phyloP scores from a whole-genome alignment of 1,140 invertebrate species.

The Drosophila setifemur region DNA sequence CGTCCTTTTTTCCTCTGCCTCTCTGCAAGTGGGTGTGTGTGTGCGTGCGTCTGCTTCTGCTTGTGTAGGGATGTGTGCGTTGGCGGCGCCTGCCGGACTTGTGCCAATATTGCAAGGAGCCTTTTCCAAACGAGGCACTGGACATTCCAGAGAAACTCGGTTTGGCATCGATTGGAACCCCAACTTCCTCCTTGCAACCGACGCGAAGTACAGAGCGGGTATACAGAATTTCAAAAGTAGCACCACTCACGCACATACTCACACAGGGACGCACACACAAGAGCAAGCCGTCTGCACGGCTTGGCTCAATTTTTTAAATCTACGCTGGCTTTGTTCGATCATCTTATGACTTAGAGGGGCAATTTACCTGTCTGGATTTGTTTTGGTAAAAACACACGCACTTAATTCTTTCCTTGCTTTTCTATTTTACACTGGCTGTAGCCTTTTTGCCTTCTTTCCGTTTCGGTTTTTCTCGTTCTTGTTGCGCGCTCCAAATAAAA shows the following conservation, averaged over 20 bases:
- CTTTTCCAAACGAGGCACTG: constrained; percentile 7
- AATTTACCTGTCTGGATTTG: constrained; percentile 48
- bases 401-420: constrained; percentile 44
- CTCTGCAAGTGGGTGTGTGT: not conserved
- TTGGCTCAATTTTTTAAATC: constrained; percentile 56
- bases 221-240: constrained; percentile 75
- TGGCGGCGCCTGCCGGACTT: constrained; percentile 48
- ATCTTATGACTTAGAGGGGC: constrained; percentile 32
- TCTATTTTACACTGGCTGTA: constrained; percentile 24
- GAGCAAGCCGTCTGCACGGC: constrained; percentile 59
- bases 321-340: constrained; percentile 7
- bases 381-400: constrained; percentile 43
- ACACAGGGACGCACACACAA: constrained; percentile 46
- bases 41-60: constrained; percentile 2
- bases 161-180: constrained; percentile 2
- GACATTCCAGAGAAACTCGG: constrained; percentile 4
- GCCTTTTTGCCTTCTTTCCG: constrained; percentile 30
- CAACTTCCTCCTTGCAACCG: constrained; percentile 31
- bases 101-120: not conserved
- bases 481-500: constrained; percentile 37
- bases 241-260: constrained; percentile 61
- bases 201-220: constrained; percentile 69
- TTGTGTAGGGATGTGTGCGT: constrained; percentile 30
- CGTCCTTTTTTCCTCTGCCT: constrained; percentile 61
- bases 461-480: constrained; percentile 49